Conservation (phyloP, 2,888 invertebrate species). For the Anorthoa munda region DNA sequence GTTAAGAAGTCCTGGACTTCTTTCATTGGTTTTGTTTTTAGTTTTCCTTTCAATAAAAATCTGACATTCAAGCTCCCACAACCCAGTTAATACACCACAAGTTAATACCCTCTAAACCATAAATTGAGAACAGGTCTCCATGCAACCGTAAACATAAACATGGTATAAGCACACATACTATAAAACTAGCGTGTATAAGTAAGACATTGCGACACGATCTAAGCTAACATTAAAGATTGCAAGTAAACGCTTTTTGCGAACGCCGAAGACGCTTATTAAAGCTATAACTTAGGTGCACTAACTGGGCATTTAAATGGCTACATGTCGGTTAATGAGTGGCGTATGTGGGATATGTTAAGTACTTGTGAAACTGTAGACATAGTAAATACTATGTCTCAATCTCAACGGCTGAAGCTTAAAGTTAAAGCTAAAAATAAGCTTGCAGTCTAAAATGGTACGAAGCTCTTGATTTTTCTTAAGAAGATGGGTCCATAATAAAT, state of each 20-base stretch:
- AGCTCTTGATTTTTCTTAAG: too few species aligned
- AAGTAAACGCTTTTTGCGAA: constrained; percentile 35
- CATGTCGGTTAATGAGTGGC: constrained; percentile 23
- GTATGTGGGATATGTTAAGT: background rate
- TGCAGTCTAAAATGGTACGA: too few species aligned
- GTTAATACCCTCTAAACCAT: constrained; percentile 30
- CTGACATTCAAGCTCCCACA: background rate
- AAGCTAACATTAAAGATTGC: constrained; percentile 42
- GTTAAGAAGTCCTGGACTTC: background rate
- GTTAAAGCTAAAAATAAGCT: background rate
- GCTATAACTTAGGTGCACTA: constrained; percentile 12
- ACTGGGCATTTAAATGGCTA: constrained; percentile 15
- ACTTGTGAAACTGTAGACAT: constrained; percentile 17
- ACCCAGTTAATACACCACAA: constrained; percentile 27
- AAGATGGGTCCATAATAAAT: too few species aligned
- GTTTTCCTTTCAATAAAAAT: background rate
- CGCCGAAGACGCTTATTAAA: constrained; percentile 40
- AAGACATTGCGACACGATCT: constrained; percentile 41
- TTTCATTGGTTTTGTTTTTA: background rate
- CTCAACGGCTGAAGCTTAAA: background rate
- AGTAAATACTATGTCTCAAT: background rate
- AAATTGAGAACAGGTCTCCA: constrained; percentile 28
- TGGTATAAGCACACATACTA: background rate
- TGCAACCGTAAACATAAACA: constrained; percentile 26
- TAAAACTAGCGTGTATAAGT: background rate